Evolutionary conservation across 1,140 invertebrate genomes (phyloP), one percentile per base, ranked within the genome.

Genomic region (Ptiloglossa arizonensis): DNA sequence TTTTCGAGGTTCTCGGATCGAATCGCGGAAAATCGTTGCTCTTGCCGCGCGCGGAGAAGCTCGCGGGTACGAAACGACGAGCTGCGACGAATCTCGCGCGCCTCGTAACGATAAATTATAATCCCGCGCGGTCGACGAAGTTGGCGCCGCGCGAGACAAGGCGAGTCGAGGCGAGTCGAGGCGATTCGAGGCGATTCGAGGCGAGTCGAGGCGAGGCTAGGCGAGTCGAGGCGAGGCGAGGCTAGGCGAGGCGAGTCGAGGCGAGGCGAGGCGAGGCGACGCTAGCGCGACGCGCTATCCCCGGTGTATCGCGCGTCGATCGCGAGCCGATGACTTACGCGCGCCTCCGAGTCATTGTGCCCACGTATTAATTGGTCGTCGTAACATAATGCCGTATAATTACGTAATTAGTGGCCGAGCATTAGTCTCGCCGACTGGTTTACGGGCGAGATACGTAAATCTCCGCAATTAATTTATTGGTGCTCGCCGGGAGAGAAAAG

Each of bases 321-420:
- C 81, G 76, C 66, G 32, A 63, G 62, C 59, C 71, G 64, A 83
- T 68, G 69, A 73, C 78, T 83, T 77, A 70, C 69, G 64, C 56
- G 54, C 52, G 41, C 62, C 79, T 72, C 70, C 54, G 52, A 88
- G 86, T 89, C 87, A 88, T 88, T 85, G 85, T 87, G 87, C 76
- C 75, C 82, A 82, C 86, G 83, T 90, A 90, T 91, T 92, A 91
- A 91, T 90, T 89, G 86, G 80, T 84, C 85, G 80, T 85, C 74
- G 87, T 87, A 89, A 89, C 88, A 75, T 88, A 90, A 92, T 87
- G 89, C 88, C 86, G 89, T 90, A 89, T 91, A 92, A 93, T 93
- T 93, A 93, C 87, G 87, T 89, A 92, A 92, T 93, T 93, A 92
- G 88, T 87, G 72, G 76, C 80, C 85, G 79, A 72, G 83, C 87